Percentiles rank a stretch among this genome's conserved stretches.
Conservation (phyloP, 2,888 invertebrate genomes). For the Portevinia maculata region DNA sequence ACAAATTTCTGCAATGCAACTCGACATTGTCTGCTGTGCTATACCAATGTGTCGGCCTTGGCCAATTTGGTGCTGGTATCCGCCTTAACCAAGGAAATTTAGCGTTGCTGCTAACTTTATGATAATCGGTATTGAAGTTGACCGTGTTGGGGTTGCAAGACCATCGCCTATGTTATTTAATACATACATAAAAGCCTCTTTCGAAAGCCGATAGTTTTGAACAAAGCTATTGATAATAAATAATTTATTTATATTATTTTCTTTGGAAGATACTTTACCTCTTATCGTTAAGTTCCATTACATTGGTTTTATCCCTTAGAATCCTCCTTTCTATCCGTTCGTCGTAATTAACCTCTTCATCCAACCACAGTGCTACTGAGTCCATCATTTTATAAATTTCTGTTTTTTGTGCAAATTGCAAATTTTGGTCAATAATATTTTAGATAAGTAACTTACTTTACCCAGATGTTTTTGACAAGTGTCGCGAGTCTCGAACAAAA, state of each 20-base stretch:
- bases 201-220: not conserved
- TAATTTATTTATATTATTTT: not conserved
- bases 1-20: not conserved
- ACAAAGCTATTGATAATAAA: not conserved
- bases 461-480: too few relatives aligned
- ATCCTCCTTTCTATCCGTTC: not conserved
- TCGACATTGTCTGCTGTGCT: not conserved
- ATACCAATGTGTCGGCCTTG: not conserved
- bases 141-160: not conserved
- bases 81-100: not conserved
- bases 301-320: not conserved
- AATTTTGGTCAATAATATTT: too few relatives aligned
- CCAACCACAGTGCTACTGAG: slow-evolving; percentile 2
- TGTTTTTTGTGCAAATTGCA: not conserved
- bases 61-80: not conserved
- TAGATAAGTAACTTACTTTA: too few relatives aligned
- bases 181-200: not conserved
- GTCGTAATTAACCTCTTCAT: not conserved
- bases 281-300: not conserved
- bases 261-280: too few relatives aligned
- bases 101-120: not conserved
- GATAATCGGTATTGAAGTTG: not conserved
- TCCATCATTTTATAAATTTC: not conserved
- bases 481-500: too few relatives aligned
- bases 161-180: not conserved